A percentile compares a stretch with the other conserved stretches of the same genome.
These are phyloP conservation scores for Pseudomugil tenellus DNA, from an alignment of 2,797 vertebrate genomes.

Conservation along the genomic window DNA sequence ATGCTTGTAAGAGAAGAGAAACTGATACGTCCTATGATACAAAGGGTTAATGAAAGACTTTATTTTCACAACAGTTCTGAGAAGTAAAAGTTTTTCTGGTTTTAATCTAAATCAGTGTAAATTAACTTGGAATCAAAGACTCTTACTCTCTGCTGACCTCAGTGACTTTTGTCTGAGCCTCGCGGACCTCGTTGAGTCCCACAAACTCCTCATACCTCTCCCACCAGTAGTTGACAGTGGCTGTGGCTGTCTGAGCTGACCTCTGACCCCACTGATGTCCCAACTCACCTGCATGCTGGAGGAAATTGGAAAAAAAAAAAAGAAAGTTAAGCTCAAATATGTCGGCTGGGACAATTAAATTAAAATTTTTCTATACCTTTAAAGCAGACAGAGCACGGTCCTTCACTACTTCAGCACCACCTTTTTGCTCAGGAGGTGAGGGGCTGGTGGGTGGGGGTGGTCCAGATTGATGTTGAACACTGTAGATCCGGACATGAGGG, in stretches of 20 bases:
- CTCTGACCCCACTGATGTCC: conserved; percentile 82
- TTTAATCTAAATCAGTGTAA: too few species aligned
- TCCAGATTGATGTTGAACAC: conserved; percentile 69
- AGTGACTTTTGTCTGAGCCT: conserved; percentile 91
- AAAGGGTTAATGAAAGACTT: too few species aligned
- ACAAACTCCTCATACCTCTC: conserved; percentile 94
- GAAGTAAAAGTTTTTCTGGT: too few species aligned
- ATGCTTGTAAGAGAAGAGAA: too few species aligned
- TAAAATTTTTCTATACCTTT: conserved; percentile 50
- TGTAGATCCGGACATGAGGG: conserved; percentile 73
- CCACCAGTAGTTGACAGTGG: conserved; percentile 89
- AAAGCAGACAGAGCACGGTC: conserved; percentile 67
- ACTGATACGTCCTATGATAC: too few species aligned
- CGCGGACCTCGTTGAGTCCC: conserved; percentile 91
- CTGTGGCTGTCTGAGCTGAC: conserved; percentile 72
- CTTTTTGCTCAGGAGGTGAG: conserved; percentile 57
- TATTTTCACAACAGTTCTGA: too few species aligned
- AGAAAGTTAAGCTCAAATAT: background rate
- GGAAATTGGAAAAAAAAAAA: background rate
- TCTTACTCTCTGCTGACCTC: conserved; percentile 83
- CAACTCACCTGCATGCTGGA: conserved; percentile 73
- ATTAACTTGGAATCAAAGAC: too few species aligned
- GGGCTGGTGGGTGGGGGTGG: conserved; percentile 16
- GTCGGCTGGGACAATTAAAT: background rate
- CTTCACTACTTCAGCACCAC: conserved; percentile 61